A percentile compares a stretch with the other conserved stretches of the same genome.
Evolutionary conservation across 2,888 invertebrate species (phyloP).

Genomic region (Drosophila rellima): DNA sequence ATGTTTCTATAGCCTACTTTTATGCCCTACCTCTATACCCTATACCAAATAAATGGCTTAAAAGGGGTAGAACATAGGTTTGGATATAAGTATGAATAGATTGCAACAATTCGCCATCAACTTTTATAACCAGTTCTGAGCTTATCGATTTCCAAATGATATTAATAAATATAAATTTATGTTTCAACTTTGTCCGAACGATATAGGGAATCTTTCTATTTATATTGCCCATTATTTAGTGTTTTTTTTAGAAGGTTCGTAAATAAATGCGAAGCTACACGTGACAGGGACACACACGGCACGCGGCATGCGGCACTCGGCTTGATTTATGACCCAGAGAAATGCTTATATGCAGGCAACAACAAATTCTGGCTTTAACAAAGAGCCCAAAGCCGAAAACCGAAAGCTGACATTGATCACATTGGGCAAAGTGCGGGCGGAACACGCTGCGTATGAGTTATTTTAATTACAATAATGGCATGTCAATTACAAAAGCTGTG

Average conservation of each 20-base stretch:
- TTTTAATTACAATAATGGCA: conserved; percentile 81
- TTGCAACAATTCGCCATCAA: neutral
- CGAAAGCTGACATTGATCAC: conserved; percentile 44
- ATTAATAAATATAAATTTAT: neutral
- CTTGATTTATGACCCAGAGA: conserved; percentile 66
- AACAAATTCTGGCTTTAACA: conserved; percentile 19
- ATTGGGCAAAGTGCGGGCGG: conserved; percentile 4
- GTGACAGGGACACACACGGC: conserved; percentile 52
- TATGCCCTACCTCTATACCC: no score
- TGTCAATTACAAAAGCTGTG: conserved; percentile 71
- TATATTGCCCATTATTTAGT: neutral
- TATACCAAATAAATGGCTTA: neutral
- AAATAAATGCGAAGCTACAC: conserved; percentile 69
- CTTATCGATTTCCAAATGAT: neutral
- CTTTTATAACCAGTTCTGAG: neutral
- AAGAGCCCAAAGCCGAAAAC: conserved; percentile 8
- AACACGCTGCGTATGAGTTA: conserved; percentile 67
- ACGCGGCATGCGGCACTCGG: conserved; percentile 11
- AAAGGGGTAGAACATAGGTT: neutral
- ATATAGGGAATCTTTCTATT: conserved; percentile 5
- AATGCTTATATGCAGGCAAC: conserved; percentile 41
- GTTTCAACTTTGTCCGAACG: neutral
- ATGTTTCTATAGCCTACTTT: no score
- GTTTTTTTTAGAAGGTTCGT: conserved; percentile 36
- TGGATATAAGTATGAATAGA: neutral